phyloP scores from a whole-genome alignment of 2,888 invertebrate genomes.

The Sinodicranocentrus sp. region DNA sequence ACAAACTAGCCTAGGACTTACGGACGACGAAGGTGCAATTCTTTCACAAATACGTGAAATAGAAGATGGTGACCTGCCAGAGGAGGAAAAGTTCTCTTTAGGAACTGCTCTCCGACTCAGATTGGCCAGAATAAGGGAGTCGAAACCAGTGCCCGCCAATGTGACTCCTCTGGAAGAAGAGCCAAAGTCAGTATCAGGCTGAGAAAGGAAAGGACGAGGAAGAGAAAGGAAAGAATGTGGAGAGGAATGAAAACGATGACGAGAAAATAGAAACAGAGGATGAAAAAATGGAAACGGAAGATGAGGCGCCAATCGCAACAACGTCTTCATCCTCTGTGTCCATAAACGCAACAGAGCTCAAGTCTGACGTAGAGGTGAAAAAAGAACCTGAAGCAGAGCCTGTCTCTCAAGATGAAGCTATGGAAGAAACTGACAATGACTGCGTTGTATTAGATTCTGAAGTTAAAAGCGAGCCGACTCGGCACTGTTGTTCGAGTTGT shows the following conservation, averaged over 20 bases:
- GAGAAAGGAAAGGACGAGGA: background rate
- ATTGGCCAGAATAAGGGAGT: constrained; percentile 39
- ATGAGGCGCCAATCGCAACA: background rate
- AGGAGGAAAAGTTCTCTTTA: constrained; percentile 59
- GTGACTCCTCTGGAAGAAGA: too few relatives aligned
- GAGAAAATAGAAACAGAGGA: background rate
- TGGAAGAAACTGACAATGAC: background rate
- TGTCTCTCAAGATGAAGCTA: background rate
- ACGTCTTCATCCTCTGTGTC: too few relatives aligned
- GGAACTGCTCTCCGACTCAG: constrained; percentile 59
- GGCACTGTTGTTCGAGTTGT: constrained; percentile 65
- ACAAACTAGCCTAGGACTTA: constrained; percentile 52
- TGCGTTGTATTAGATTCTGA: background rate
- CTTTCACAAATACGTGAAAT: constrained; percentile 58
- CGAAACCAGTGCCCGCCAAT: too few relatives aligned
- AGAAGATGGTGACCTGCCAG: constrained; percentile 54
- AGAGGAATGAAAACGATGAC: background rate
- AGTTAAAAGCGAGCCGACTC: constrained; percentile 28
- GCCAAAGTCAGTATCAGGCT: background rate
- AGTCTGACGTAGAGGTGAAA: background rate
- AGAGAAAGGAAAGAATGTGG: constrained; percentile 5
- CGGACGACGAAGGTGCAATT: constrained; percentile 62
- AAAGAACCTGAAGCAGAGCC: background rate
- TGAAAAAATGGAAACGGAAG: background rate
- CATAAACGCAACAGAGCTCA: too few relatives aligned